Evolutionary conservation across 2,797 vertebrate species (phyloP).

Genomic region (Oreochromis mossambicus): DNA sequence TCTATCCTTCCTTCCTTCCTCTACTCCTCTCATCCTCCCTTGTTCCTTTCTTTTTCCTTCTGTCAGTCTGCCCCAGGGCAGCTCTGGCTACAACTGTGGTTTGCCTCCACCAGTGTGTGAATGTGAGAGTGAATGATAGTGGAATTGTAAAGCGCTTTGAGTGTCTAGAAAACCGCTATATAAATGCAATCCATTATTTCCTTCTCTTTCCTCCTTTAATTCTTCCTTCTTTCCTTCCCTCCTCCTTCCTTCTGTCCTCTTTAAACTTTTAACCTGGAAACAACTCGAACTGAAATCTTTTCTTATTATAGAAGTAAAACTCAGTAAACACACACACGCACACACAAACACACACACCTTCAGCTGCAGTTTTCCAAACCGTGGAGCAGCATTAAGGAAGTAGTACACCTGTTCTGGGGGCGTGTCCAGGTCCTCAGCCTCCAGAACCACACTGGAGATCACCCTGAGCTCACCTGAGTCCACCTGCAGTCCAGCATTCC

Average conservation of each 20-base stretch:
- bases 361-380: slow-evolving; percentile 66
- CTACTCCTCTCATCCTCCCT: not conserved
- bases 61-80: too few species aligned
- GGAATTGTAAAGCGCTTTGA: too few species aligned
- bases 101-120: too few species aligned
- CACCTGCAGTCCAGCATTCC: slow-evolving; percentile 68
- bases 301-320: not conserved
- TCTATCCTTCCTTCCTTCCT: not conserved
- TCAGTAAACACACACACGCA: not conserved
- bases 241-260: not conserved
- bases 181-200: not conserved
- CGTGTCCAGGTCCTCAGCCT: slow-evolving; percentile 69
- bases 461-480: slow-evolving; percentile 61
- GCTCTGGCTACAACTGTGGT: too few species aligned
- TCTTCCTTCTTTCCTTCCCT: not conserved
- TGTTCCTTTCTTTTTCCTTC: not conserved
- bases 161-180: too few species aligned
- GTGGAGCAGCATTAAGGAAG: slow-evolving; percentile 53
- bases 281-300: not conserved
- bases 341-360: slow-evolving; percentile 45
- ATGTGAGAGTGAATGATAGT: too few species aligned
- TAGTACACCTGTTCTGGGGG: slow-evolving; percentile 40
- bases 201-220: not conserved
- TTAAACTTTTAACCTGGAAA: not conserved
- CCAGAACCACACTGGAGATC: slow-evolving; percentile 72